A percentile compares a stretch with the other conserved stretches of the same genome.
Conservation (phyloP, 1,140 invertebrate genomes). For the Rhysida immarginata region DNA sequence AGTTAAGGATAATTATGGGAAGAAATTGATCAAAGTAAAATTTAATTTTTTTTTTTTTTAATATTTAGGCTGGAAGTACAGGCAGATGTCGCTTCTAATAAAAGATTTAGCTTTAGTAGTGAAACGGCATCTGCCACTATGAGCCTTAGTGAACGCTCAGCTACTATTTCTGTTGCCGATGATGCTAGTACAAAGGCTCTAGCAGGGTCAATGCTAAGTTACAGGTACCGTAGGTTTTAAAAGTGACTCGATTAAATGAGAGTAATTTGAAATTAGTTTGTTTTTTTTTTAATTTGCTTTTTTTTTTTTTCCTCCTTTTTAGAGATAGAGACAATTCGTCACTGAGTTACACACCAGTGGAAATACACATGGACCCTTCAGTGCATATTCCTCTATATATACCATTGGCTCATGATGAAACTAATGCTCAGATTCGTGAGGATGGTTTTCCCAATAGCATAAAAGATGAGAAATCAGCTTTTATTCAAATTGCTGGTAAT, state of each 20-base stretch:
- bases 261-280: not conserved
- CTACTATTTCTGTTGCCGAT: slow-evolving; percentile 44
- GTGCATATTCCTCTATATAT: slow-evolving; percentile 6
- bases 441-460: not conserved
- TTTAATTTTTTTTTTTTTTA: too few relatives aligned
- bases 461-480: not conserved
- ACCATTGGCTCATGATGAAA: not conserved
- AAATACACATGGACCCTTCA: slow-evolving; percentile 21
- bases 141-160: slow-evolving; percentile 49
- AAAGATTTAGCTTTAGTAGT: slow-evolving; percentile 53
- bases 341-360: slow-evolving; percentile 21
- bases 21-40: too few relatives aligned
- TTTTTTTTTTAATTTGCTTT: slow-evolving; percentile 3
- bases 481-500: not conserved
- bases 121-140: slow-evolving; percentile 51
- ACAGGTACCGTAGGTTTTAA: slow-evolving; percentile 32
- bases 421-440: not conserved
- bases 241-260: not conserved
- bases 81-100: slow-evolving; percentile 51
- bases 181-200: slow-evolving; percentile 48
- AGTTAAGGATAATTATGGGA: too few relatives aligned
- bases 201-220: slow-evolving; percentile 57
- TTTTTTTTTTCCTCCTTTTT: not conserved
- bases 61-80: slow-evolving; percentile 53
- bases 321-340: not conserved